Conservation (phyloP, 92 coral and sea anemone genomes). For the Nematostella vectensis region DNA sequence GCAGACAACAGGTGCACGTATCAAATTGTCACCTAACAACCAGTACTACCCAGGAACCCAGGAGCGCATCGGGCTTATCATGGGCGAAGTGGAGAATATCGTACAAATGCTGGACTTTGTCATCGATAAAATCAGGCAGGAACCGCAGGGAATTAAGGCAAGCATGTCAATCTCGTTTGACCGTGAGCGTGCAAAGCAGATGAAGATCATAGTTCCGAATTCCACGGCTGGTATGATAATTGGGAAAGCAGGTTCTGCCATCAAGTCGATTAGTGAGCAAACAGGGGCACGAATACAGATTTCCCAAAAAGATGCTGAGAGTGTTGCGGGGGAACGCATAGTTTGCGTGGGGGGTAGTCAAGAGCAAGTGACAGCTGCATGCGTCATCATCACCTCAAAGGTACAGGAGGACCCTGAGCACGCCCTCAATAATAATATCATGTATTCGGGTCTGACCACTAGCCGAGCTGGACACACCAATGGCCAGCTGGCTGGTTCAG, state of each 20-base stretch:
- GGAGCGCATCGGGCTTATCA: slow-evolving; percentile 92
- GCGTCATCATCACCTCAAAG: slow-evolving; percentile 73
- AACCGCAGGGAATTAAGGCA: slow-evolving; percentile 75
- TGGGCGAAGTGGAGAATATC: slow-evolving; percentile 92
- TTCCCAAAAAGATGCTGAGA: slow-evolving; percentile 89
- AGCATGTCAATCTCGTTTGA: slow-evolving; percentile 69
- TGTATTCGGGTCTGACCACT: slow-evolving; percentile 63
- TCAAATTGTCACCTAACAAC: slow-evolving; percentile 92
- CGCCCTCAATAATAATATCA: slow-evolving; percentile 86
- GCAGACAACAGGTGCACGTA: slow-evolving; percentile 91
- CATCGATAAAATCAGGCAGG: slow-evolving; percentile 89
- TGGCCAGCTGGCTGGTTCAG: slow-evolving; percentile 34
- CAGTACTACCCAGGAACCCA: slow-evolving; percentile 98
- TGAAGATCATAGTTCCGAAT: slow-evolving; percentile 92
- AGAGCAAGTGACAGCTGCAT: slow-evolving; percentile 95
- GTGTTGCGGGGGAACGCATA: slow-evolving; percentile 87
- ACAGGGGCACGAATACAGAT: slow-evolving; percentile 97
- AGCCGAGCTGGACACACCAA: slow-evolving; percentile 31
- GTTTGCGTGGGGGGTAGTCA: slow-evolving; percentile 71
- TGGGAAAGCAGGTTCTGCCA: slow-evolving; percentile 87
- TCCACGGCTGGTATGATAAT: slow-evolving; percentile 98
- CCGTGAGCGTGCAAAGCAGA: slow-evolving; percentile 85
- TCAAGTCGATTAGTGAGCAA: slow-evolving; percentile 84
- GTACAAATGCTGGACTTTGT: slow-evolving; percentile 84
- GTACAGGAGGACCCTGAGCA: slow-evolving; percentile 99